A percentile compares a stretch with the other conserved stretches of the same genome.
These are phyloP conservation scores for Eurystomus glaucurus DNA, from an alignment of 2,797 vertebrate species.

Conservation along the genomic window DNA sequence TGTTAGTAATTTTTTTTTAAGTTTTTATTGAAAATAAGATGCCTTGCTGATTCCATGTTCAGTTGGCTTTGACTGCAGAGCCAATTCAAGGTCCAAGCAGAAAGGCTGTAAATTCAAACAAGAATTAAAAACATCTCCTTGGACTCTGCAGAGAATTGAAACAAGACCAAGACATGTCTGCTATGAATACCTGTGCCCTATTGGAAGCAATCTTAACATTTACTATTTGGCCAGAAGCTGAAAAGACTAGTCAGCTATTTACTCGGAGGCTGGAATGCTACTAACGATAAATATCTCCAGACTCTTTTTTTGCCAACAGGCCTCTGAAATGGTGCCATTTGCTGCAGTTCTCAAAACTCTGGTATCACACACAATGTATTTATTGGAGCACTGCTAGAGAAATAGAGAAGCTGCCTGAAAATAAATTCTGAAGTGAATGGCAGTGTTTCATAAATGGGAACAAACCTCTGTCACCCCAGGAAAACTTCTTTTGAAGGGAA, in stretches of 20 bases:
- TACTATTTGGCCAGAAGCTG: constrained; percentile 16
- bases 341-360: neutral
- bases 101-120: constrained; percentile 32
- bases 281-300: constrained; percentile 34
- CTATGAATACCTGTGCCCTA: constrained; percentile 7
- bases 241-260: constrained; percentile 24
- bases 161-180: constrained; percentile 14
- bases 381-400: neutral
- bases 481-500: neutral
- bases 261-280: neutral
- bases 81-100: neutral
- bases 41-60: neutral
- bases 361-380: neutral
- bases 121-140: constrained; percentile 29
- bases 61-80: neutral
- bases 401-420: neutral
- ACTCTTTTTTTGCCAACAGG: neutral
- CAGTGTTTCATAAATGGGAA: neutral
- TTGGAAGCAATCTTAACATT: neutral
- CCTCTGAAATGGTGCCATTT: neutral
- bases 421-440: neutral
- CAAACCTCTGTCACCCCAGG: neutral
- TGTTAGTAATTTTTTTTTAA: neutral
- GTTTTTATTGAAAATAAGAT: neutral
- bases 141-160: constrained; percentile 9